These are phyloP conservation scores for silkworm (Bombyx mori) DNA, from an alignment of 1,140 invertebrate species.

Conservation along the genomic window ASM3026992v2 NC_085118.1:5872501-5873000, in stretches of 20 bases:
- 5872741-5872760: slow-evolving; percentile 15
- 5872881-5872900: no score
- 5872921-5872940: no score
- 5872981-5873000: no score
- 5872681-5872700: no score
- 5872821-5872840: background rate
- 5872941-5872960: no score
- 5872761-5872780: slow-evolving; percentile 51
- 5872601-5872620: background rate
- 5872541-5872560: slow-evolving; percentile 35
- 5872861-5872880: no score
- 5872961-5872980: no score
- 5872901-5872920: no score
- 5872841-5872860: background rate
- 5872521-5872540: slow-evolving; percentile 34
- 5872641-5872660: no score
- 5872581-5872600: slow-evolving; percentile 2
- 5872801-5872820: slow-evolving; percentile 2
- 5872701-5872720: no score
- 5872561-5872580: slow-evolving; percentile 4
- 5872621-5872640: background rate
- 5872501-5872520: slow-evolving; percentile 49
- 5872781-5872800: slow-evolving; percentile 13
- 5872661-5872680: no score
- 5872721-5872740: no score